Evolutionary conservation across 2,888 invertebrate species (phyloP).

Genomic region (Apotomis betuletana): DNA sequence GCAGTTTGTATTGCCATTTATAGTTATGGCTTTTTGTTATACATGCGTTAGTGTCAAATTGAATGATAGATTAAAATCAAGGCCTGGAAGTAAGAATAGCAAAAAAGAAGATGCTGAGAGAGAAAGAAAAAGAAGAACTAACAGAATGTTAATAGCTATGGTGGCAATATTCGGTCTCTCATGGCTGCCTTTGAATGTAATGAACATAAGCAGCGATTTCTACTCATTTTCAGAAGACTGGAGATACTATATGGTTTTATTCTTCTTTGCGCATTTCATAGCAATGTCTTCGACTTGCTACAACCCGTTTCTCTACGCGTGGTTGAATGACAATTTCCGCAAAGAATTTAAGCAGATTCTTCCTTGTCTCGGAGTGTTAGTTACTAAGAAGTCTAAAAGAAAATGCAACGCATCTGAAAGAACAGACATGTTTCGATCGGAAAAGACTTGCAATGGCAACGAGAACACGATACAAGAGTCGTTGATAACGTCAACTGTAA

Average conservation of each 20-base stretch:
- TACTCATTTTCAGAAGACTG: conserved; percentile 85
- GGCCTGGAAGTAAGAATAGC: conserved; percentile 89
- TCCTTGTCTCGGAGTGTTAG: conserved; percentile 84
- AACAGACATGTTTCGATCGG: conserved; percentile 76
- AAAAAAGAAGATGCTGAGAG: conserved; percentile 91
- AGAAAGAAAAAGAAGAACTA: conserved; percentile 90
- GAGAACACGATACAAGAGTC: conserved; percentile 77
- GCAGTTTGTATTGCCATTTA: conserved; percentile 94
- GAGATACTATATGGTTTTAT: conserved; percentile 89
- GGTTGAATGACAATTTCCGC: conserved; percentile 97
- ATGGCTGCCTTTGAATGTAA: conserved; percentile 92
- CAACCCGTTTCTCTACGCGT: conserved; percentile 97
- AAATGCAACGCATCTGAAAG: conserved; percentile 75
- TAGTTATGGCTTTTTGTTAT: conserved; percentile 94
- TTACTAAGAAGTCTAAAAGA: conserved; percentile 69
- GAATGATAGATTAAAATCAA: conserved; percentile 87
- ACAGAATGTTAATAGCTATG: conserved; percentile 96
- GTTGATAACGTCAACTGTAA: conserved; percentile 72
- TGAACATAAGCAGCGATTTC: conserved; percentile 90
- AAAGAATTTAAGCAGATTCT: conserved; percentile 93
- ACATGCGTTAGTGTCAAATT: conserved; percentile 90
- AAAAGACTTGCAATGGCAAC: conserved; percentile 78
- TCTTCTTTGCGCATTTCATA: conserved; percentile 91
- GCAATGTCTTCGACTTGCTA: conserved; percentile 98
- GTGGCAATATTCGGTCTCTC: conserved; percentile 93